Conservation (phyloP, 2,888 invertebrate species). For the Calameuta pallipes region DNA sequence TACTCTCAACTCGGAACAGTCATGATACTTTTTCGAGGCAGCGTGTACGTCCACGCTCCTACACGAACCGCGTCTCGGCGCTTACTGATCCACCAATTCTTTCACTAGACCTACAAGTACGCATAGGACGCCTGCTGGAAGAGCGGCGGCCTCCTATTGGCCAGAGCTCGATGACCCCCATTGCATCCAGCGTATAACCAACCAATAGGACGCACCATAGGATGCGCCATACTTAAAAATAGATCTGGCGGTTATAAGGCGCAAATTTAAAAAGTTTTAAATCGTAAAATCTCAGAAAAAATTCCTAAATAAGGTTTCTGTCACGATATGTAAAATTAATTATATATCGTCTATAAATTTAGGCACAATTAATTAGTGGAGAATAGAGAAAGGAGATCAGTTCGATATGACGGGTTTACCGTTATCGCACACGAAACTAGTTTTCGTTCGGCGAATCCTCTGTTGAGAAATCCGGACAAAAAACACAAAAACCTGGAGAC, state of each 20-base stretch:
- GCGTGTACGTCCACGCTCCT: neutral
- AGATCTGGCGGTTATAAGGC: neutral
- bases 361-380: too few relatives aligned
- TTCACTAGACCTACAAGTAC: constrained; percentile 11
- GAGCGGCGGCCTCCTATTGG: constrained; percentile 26
- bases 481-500: neutral
- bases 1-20: too few relatives aligned
- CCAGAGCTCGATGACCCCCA: constrained; percentile 14
- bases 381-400: neutral
- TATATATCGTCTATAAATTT: too few relatives aligned
- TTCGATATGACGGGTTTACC: constrained; percentile 9
- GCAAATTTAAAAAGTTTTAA: neutral
- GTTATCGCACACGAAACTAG: constrained; percentile 13
- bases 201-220: too few relatives aligned
- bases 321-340: too few relatives aligned
- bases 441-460: too few relatives aligned
- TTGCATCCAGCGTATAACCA: neutral
- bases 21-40: too few relatives aligned
- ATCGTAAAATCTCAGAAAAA: too few relatives aligned
- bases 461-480: constrained; percentile 9
- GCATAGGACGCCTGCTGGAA: constrained; percentile 15
- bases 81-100: constrained; percentile 41
- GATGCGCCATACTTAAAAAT: too few relatives aligned
- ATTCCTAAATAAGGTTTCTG: too few relatives aligned
- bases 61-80: constrained; percentile 41